These are phyloP conservation scores for Pogonus chalceus DNA, from an alignment of 1,140 invertebrate species.

Conservation along the genomic window DNA sequence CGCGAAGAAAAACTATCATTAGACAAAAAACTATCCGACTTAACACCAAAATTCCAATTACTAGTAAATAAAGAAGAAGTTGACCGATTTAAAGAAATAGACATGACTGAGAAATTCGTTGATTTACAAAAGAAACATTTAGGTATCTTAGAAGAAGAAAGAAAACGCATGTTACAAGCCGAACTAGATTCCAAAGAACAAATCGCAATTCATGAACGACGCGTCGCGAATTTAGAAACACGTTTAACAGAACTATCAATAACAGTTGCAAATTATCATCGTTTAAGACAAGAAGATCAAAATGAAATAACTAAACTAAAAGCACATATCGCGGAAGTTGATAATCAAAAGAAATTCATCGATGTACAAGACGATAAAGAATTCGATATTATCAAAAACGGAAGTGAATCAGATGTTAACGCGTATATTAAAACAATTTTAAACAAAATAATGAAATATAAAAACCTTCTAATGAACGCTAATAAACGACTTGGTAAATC, in stretches of 20 bases:
- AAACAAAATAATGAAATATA: background rate
- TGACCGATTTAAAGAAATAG: constrained; percentile 33
- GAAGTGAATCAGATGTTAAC: background rate
- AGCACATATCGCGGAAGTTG: constrained; percentile 41
- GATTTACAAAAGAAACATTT: background rate
- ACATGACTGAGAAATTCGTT: constrained; percentile 12
- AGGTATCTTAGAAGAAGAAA: background rate
- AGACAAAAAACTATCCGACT: constrained; percentile 44
- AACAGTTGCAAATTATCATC: constrained; percentile 69
- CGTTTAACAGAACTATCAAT: constrained; percentile 69
- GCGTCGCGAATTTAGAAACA: constrained; percentile 66
- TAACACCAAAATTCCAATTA: constrained; percentile 36
- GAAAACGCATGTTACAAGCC: constrained; percentile 30
- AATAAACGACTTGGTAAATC: background rate
- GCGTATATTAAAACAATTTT: background rate
- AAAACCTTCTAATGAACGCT: background rate
- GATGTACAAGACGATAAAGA: background rate
- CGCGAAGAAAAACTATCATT: constrained; percentile 48
- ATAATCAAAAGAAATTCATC: constrained; percentile 30
- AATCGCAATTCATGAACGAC: constrained; percentile 58
- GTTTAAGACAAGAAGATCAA: constrained; percentile 59
- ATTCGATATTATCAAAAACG: background rate
- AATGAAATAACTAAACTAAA: constrained; percentile 50
- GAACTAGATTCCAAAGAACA: constrained; percentile 57
- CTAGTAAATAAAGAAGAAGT: constrained; percentile 27